Evolutionary conservation across 2,113 vertebrate species (phyloP).

Genomic region (Dicaeum eximium): DNA sequence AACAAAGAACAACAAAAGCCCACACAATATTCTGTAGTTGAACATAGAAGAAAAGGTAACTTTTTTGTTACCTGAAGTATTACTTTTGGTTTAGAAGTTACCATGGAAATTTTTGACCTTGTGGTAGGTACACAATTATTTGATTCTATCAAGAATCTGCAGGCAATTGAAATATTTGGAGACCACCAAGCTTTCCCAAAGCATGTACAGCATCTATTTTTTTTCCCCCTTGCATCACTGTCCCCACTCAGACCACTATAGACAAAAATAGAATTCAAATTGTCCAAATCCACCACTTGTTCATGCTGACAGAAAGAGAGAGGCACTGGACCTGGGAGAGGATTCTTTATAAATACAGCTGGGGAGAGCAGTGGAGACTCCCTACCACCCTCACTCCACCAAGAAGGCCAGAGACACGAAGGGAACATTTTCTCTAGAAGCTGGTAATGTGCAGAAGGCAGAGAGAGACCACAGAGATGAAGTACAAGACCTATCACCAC

Average conservation of each 20-base stretch:
- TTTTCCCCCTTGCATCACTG: not conserved
- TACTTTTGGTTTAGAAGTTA: not conserved
- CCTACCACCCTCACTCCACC: not conserved
- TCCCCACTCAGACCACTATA: not conserved
- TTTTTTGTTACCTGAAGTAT: not conserved
- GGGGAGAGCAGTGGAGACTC: not conserved
- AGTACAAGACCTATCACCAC: not conserved
- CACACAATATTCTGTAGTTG: not conserved
- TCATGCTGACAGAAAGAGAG: not conserved
- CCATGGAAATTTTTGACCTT: not conserved
- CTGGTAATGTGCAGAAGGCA: not conserved
- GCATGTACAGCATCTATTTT: not conserved
- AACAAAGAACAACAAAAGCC: not conserved
- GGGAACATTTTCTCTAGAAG: not conserved
- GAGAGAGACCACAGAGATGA: not conserved
- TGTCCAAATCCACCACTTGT: not conserved
- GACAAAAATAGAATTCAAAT: not conserved
- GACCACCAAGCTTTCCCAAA: not conserved
- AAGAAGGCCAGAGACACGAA: not conserved
- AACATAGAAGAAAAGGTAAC: not conserved
- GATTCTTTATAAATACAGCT: not conserved
- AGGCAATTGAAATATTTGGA: not conserved
- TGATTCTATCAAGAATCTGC: not conserved
- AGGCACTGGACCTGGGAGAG: not conserved
- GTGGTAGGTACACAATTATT: not conserved